A percentile compares a stretch with the other conserved stretches of the same genome.
Evolutionary conservation across 2,888 invertebrate species (phyloP).

Genomic region (Meta bourneti): DNA sequence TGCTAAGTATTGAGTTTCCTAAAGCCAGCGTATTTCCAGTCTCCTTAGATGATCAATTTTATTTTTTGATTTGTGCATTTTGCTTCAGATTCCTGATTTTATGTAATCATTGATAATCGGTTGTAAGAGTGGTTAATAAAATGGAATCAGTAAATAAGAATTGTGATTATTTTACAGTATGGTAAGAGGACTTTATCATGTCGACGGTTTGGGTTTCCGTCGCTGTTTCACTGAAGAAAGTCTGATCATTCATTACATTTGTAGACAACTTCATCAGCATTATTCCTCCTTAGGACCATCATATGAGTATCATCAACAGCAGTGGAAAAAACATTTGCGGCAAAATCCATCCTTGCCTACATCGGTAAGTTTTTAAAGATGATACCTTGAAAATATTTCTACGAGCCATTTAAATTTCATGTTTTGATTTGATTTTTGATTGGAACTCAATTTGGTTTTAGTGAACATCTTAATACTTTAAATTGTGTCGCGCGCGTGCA

Average conservation of each 20-base stretch:
- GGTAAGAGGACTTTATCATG: constrained; percentile 81
- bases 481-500: no score
- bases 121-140: no score
- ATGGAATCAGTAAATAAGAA: no score
- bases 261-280: constrained; percentile 82
- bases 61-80: no score
- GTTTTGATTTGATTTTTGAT: background rate
- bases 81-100: no score
- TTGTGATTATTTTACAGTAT: constrained; percentile 78
- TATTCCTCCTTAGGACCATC: constrained; percentile 80
- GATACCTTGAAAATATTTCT: no score
- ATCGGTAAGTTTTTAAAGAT: constrained; percentile 40
- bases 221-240: constrained; percentile 81
- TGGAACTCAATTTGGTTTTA: no score
- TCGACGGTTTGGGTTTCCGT: constrained; percentile 83
- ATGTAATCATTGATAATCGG: no score
- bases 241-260: constrained; percentile 82
- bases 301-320: constrained; percentile 80
- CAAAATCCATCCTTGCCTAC: constrained; percentile 77
- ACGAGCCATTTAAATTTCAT: background rate
- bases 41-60: no score
- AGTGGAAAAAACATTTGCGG: constrained; percentile 81
- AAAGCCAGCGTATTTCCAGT: no score
- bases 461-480: no score
- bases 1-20: no score